Evolutionary conservation across 2,888 invertebrate genomes (phyloP).

Genomic region (Dione juno): DNA sequence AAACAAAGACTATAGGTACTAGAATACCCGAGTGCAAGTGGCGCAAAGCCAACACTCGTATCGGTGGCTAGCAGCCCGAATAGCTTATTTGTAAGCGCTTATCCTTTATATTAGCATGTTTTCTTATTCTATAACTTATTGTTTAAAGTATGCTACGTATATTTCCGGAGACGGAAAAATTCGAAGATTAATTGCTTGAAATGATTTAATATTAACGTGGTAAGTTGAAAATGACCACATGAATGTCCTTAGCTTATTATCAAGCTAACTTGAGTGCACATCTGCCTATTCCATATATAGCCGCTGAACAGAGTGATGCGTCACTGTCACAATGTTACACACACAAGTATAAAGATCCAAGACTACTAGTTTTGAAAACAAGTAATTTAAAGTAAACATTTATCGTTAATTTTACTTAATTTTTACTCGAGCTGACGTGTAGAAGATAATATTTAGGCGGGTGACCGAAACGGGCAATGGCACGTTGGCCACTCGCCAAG

Average conservation of each 20-base stretch:
- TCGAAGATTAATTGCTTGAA: too few species aligned
- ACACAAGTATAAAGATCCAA: background rate
- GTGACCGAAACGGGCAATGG: conserved; percentile 36
- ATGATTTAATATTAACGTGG: too few species aligned
- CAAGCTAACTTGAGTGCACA: too few species aligned
- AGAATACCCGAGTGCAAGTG: conserved; percentile 39
- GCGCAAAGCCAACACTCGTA: conserved; percentile 52
- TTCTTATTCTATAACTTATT: conserved; percentile 24
- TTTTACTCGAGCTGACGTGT: conserved; percentile 25
- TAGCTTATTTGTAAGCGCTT: conserved; percentile 53
- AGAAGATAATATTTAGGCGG: conserved; percentile 34
- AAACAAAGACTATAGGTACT: conserved; percentile 19
- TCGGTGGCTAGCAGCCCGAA: conserved; percentile 49
- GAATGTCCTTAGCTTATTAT: too few species aligned
- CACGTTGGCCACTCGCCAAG: conserved; percentile 39
- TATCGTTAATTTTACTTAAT: conserved; percentile 24
- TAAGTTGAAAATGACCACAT: too few species aligned
- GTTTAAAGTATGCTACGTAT: background rate
- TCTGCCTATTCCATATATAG: too few species aligned
- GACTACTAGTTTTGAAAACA: background rate
- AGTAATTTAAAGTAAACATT: conserved; percentile 15
- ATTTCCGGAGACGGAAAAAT: background rate
- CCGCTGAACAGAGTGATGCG: background rate
- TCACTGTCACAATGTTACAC: background rate
- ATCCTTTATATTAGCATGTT: conserved; percentile 34